Evolutionary conservation across 2,113 vertebrate genomes (phyloP), one percentile per base, ranked within the genome.

Genomic region (Pomatostomus ruficeps): DNA sequence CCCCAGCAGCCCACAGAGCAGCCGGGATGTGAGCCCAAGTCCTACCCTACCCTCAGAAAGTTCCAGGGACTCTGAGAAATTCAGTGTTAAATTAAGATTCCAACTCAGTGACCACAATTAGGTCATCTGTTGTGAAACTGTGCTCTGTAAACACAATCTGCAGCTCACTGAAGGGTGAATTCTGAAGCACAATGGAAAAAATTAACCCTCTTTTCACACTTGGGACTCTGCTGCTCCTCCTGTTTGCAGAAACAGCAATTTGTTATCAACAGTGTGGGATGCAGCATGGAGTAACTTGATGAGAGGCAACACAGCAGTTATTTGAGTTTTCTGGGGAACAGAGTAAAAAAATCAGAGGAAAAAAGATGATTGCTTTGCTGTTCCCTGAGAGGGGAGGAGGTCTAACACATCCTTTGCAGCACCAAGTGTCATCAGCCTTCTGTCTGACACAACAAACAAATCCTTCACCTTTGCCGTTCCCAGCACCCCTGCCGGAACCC

Each of bases 101-200:
- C 89, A 92, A 73, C 63, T 89, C 89, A 71, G 29, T 86, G 76
- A 46, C 46, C 86, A 86, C 46, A 71, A 55, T 49, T n/a, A 83
- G 67, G 76, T 95, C 94, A 94, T 26, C 26, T 74, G 59, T 58
- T 87, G 65, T 49, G 55, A 94, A 95, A 88, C 79, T 49, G 24
- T 31, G 49, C 75, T 83, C 91, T 62, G 72, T 80, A 93, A 95
- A 95, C 83, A 95, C 29, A 55, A 43, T 16, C 68, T 63, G 76
- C 80, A 89, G 73, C 73, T 92, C 80, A 62, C 21, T 9, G 33
- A 81, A 85, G 90, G 87, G 68, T 78, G 80, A 94, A n/a, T 81
- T 84, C 89, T 74, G 84, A 96, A 96, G 80, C 59, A 71, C 68
- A 63, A 84, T 59, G 62, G 49, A 28, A 89, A 94, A 87, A 75